Evolutionary conservation across 2,797 vertebrate species (phyloP).

Genomic region (Apogon talboti): DNA sequence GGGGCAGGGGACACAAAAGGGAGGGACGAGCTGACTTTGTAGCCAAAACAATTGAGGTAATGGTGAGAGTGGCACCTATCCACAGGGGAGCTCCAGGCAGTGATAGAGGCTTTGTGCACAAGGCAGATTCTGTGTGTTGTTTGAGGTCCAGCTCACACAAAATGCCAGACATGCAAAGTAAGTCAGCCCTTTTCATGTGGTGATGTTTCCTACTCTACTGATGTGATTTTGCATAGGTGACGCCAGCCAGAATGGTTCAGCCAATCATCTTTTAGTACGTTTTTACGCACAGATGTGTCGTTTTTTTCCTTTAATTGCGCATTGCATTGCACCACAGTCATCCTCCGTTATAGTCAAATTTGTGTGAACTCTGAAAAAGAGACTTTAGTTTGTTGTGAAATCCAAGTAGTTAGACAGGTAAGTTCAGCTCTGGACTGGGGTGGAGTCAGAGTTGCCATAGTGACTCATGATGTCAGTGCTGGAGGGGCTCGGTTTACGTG

Average conservation of each 20-base stretch:
- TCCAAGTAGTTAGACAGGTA: conserved; percentile 77
- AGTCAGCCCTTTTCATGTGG: conserved; percentile 31
- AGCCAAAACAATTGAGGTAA: conserved; percentile 79
- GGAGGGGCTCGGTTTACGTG: conserved; percentile 77
- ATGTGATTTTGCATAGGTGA: conserved; percentile 45
- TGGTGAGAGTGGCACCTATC: conserved; percentile 69
- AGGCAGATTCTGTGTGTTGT: conserved; percentile 45
- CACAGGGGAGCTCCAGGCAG: conserved; percentile 57
- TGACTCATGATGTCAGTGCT: conserved; percentile 81
- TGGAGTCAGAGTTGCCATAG: conserved; percentile 81
- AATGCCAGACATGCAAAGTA: conserved; percentile 42
- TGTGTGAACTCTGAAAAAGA: background rate
- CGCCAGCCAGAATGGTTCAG: conserved; percentile 1
- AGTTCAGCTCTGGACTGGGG: conserved; percentile 69
- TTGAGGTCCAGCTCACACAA: conserved; percentile 32
- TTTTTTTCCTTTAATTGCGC: too few species aligned
- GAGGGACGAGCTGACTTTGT: conserved; percentile 59
- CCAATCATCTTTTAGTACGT: background rate
- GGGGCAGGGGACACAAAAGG: conserved; percentile 68
- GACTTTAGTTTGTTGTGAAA: conserved; percentile 35
- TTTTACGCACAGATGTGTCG: too few species aligned
- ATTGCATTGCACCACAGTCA: too few species aligned
- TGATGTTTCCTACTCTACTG: conserved; percentile 13
- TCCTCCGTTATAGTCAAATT: background rate
- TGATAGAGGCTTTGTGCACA: conserved; percentile 49